These are phyloP conservation scores for Brachyptera risi DNA, from an alignment of 2,888 invertebrate species.

Conservation along the genomic window DNA sequence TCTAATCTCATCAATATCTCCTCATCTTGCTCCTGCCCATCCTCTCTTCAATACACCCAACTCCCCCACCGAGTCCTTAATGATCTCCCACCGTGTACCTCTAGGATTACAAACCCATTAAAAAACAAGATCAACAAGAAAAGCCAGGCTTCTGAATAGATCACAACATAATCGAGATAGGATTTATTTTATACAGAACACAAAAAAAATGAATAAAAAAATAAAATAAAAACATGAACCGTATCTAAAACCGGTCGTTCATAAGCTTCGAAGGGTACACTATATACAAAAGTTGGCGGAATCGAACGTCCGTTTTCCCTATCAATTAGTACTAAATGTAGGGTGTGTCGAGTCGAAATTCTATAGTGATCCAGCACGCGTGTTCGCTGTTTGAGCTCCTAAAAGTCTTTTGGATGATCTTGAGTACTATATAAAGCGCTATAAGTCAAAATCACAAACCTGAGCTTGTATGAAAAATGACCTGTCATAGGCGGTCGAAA, in stretches of 20 bases:
- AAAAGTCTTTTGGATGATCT: not conserved
- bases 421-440: not conserved
- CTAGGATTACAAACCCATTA: not conserved
- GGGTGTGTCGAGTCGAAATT: no score
- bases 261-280: not conserved
- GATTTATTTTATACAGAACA: no score
- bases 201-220: no score
- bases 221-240: no score
- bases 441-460: slow-evolving; percentile 17
- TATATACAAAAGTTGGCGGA: no score
- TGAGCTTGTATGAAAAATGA: slow-evolving; percentile 17
- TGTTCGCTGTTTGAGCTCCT: no score
- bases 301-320: no score
- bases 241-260: not conserved
- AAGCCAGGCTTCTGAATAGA: not conserved
- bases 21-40: no score
- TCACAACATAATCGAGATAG: slow-evolving; percentile 2
- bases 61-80: not conserved
- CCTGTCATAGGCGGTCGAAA: slow-evolving; percentile 13
- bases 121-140: not conserved
- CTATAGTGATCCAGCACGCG: no score
- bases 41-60: no score
- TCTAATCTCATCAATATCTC: no score
- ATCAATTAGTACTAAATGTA: no score
- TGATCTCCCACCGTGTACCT: slow-evolving; percentile 1